These are phyloP conservation scores for Leptinotarsa lineolata DNA, from an alignment of 1,140 invertebrate species.

Conservation along the genomic window DNA sequence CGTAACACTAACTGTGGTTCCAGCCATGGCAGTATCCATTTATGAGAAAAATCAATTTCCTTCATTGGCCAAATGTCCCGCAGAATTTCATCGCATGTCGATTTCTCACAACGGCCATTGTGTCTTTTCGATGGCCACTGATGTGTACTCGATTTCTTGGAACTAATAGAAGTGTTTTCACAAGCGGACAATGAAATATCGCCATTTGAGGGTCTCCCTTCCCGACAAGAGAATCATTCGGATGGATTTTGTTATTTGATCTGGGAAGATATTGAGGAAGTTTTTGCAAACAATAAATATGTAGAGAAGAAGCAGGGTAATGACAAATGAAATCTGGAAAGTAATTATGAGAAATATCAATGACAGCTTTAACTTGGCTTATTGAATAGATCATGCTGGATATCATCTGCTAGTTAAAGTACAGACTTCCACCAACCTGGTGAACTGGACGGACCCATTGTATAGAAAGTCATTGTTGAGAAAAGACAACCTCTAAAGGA, in stretches of 20 bases:
- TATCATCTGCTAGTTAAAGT: too few relatives aligned
- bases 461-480: too few relatives aligned
- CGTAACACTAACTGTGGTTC: neutral
- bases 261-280: neutral
- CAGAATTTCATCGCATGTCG: constrained; percentile 13
- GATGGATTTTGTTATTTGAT: neutral
- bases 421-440: too few relatives aligned
- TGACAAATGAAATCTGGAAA: too few relatives aligned
- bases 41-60: constrained; percentile 16
- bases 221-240: neutral
- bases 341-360: too few relatives aligned
- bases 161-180: constrained; percentile 14
- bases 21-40: neutral
- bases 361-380: too few relatives aligned
- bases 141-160: constrained; percentile 16
- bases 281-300: neutral
- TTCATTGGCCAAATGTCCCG: neutral
- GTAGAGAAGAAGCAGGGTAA: too few relatives aligned
- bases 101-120: constrained; percentile 4
- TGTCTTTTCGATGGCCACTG: constrained; percentile 16
- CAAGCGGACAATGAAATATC: constrained; percentile 14
- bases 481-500: too few relatives aligned
- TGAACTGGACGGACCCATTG: too few relatives aligned
- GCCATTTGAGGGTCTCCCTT: neutral
- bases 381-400: too few relatives aligned